Base-by-base conservation (phyloP, 2,113 vertebrate genomes). In the Syngnathus typhle region DNA sequence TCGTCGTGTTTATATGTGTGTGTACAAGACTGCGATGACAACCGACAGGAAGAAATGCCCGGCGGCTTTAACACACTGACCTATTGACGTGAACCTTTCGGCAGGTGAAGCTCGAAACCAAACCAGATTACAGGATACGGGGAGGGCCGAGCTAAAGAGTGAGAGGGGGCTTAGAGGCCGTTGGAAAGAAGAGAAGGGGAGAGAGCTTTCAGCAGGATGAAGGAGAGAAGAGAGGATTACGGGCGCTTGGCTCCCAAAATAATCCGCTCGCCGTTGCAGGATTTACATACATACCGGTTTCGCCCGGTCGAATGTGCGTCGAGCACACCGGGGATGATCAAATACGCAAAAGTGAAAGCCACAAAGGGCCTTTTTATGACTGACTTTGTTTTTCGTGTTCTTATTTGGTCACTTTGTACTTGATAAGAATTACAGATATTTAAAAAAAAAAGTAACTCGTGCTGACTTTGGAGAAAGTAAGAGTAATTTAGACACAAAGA, bases 161-260 rank as follows among this genome's bases (percentile, higher is more conserved):
- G 80, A 70, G 80, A 58, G 70, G 76, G 61, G 85, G 84, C 83
- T 87, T 85, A 87, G 75, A 76, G 70, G 51, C 70, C 74, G 74
- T 84, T 75, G 84, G 83, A 86, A 85, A 83, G 77, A 68, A 78
- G 73, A 87, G 90, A 88, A 81, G 88, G 67, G 72, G 76, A 68
- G 85, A 87, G 83, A 32, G 63, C 23, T 89, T 90, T 88, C 55
- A 90, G 75, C 55, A 54, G 83, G 89, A 90, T 88, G 84, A 89
- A 68, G 69, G 65, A 77, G 84, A 84, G 79, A 71, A 84, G 72
- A 83, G 79, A 77, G 86, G 90, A 90, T 92, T 91, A 92, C 68
- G 67, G 73, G 82, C 88, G 84, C 84, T 64, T 70, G 83, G 75
- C 89, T 89, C 85, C 77, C 82, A 85, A 85, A 91, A 90, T 92